These are phyloP conservation scores for Ennomos erosarius DNA, from an alignment of 2,888 invertebrate species.

Conservation along the genomic window DNA sequence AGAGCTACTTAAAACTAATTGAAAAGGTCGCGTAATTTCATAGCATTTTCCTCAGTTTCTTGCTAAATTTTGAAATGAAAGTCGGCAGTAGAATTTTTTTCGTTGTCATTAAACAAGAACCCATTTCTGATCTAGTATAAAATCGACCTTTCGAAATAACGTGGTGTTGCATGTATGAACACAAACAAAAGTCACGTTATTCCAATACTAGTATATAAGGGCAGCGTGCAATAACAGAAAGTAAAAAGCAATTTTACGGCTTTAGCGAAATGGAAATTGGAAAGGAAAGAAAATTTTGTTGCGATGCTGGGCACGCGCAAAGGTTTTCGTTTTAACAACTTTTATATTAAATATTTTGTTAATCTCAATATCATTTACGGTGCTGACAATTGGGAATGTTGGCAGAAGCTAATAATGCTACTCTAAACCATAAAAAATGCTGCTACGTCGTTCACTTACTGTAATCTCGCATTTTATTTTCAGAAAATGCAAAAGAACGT, in stretches of 20 bases:
- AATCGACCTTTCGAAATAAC: too few species aligned
- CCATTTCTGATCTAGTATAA: too few species aligned
- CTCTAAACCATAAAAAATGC: too few species aligned
- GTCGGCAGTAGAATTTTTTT: too few species aligned
- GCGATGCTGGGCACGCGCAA: slow-evolving; percentile 4
- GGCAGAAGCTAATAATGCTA: not conserved
- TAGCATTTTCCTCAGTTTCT: slow-evolving; percentile 4
- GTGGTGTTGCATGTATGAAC: too few species aligned
- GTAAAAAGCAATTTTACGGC: slow-evolving; percentile 15
- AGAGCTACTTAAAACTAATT: slow-evolving; percentile 26
- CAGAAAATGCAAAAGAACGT: too few species aligned
- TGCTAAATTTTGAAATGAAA: too few species aligned
- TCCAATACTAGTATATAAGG: slow-evolving; percentile 3
- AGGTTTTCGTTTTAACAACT: slow-evolving; percentile 8
- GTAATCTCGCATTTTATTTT: too few species aligned
- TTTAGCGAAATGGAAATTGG: slow-evolving; percentile 21
- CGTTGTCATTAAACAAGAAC: too few species aligned
- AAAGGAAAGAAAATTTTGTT: slow-evolving; percentile 10
- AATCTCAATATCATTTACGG: not conserved
- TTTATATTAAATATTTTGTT: slow-evolving; percentile 15
- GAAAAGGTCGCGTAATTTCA: slow-evolving; percentile 11
- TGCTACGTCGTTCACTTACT: too few species aligned
- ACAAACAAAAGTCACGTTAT: not conserved
- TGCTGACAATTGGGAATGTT: not conserved
- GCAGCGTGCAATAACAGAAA: slow-evolving; percentile 16